Conservation (phyloP, 2,888 invertebrate genomes). For the Morpho deidamia region DNA sequence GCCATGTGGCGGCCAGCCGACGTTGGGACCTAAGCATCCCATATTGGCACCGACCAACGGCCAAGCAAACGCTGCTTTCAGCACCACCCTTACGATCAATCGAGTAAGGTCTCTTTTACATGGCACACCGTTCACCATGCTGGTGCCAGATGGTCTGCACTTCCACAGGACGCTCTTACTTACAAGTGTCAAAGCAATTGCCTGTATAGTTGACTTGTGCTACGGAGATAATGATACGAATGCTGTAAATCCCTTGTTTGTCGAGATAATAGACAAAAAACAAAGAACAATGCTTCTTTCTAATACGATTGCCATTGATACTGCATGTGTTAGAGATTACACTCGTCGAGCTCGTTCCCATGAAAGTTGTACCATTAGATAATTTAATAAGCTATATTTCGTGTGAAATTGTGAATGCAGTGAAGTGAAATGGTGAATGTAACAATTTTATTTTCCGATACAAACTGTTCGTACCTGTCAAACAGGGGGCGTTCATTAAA, state of each 20-base stretch:
- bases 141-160: constrained; percentile 34
- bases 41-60: constrained; percentile 14
- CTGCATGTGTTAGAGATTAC: constrained; percentile 16
- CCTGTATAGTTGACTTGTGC: constrained; percentile 2
- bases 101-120: background rate
- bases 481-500: too few relatives aligned
- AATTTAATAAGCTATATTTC: too few relatives aligned
- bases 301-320: constrained; percentile 15
- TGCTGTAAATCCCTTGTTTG: constrained; percentile 30
- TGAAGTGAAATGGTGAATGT: too few relatives aligned
- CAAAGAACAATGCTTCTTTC: constrained; percentile 13
- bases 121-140: constrained; percentile 11
- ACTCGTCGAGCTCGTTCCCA: background rate
- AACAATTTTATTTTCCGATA: too few relatives aligned
- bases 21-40: constrained; percentile 9
- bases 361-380: too few relatives aligned
- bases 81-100: background rate
- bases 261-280: constrained; percentile 17
- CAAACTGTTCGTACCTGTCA: too few relatives aligned
- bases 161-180: constrained; percentile 7
- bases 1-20: constrained; percentile 27
- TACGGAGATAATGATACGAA: constrained; percentile 10
- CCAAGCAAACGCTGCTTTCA: background rate
- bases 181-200: constrained; percentile 9
- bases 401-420: too few relatives aligned